Evolutionary conservation across 2,797 vertebrate genomes (phyloP).

Genomic region (Gobio occitaniae): DNA sequence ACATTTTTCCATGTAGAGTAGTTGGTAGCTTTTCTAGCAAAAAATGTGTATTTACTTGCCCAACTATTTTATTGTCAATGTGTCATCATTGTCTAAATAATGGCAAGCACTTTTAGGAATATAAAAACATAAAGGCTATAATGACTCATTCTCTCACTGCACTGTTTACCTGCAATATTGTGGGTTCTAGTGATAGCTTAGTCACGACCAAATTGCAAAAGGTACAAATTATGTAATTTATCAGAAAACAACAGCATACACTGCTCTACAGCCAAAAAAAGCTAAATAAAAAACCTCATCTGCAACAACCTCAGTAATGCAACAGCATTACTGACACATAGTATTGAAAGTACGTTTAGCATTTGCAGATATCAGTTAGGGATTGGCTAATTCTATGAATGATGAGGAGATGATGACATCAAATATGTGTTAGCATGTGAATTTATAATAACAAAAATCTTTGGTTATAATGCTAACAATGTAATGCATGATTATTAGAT

Average conservation of each 20-base stretch:
- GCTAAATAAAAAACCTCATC: not conserved
- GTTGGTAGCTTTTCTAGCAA: not conserved
- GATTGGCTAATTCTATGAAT: not conserved
- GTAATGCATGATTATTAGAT: not conserved
- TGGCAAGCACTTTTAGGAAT: not conserved
- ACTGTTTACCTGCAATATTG: conserved; percentile 29
- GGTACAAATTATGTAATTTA: conserved; percentile 7
- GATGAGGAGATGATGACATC: not conserved
- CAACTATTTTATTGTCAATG: not conserved
- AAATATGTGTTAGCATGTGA: not conserved
- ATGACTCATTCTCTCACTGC: conserved; percentile 29
- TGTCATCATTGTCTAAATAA: not conserved
- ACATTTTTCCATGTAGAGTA: not conserved
- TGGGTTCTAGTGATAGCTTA: conserved; percentile 4
- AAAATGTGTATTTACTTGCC: not conserved
- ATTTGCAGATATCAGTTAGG: not conserved
- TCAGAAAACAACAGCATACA: conserved; percentile 5
- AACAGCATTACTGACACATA: not conserved
- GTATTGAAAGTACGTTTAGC: not conserved
- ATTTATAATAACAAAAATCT: not conserved
- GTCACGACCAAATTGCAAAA: conserved; percentile 3
- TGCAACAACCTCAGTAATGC: no score
- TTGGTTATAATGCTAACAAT: not conserved
- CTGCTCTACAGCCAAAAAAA: not conserved
- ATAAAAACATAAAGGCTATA: conserved; percentile 26